Evolutionary conservation across 2,888 invertebrate species (phyloP).

Genomic region (Harpalus rufipes): DNA sequence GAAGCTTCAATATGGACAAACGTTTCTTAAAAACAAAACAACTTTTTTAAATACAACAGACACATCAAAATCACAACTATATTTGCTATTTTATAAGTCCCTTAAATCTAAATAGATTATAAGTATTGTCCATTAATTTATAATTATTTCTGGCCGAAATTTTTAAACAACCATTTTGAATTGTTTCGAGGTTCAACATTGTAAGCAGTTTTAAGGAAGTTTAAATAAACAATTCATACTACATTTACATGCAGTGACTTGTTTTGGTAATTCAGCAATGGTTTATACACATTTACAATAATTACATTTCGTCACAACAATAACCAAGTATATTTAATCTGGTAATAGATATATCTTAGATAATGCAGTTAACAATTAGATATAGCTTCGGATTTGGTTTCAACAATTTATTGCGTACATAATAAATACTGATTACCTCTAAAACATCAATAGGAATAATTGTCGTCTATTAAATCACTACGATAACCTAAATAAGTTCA

Average conservation of each 20-base stretch:
- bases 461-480: conserved; percentile 32
- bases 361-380: conserved; percentile 56
- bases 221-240: conserved; percentile 30
- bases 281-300: conserved; percentile 58
- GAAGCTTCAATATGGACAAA: conserved; percentile 53
- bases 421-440: conserved; percentile 51
- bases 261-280: conserved; percentile 46
- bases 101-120: conserved; percentile 58
- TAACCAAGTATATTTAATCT: conserved; percentile 56
- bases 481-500: conserved; percentile 24
- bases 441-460: conserved; percentile 52
- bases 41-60: conserved; percentile 45
- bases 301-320: conserved; percentile 54
- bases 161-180: conserved; percentile 57
- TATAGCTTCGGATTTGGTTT: conserved; percentile 52
- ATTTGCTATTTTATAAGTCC: conserved; percentile 47
- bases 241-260: conserved; percentile 49
- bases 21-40: conserved; percentile 53
- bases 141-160: conserved; percentile 57
- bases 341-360: conserved; percentile 50
- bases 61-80: conserved; percentile 60
- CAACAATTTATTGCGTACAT: conserved; percentile 58
- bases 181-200: conserved; percentile 58
- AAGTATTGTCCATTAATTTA: conserved; percentile 65
- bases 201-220: conserved; percentile 51